Evolutionary conservation across 2,797 vertebrate species (phyloP).

Genomic region (Gobio occitaniae): DNA sequence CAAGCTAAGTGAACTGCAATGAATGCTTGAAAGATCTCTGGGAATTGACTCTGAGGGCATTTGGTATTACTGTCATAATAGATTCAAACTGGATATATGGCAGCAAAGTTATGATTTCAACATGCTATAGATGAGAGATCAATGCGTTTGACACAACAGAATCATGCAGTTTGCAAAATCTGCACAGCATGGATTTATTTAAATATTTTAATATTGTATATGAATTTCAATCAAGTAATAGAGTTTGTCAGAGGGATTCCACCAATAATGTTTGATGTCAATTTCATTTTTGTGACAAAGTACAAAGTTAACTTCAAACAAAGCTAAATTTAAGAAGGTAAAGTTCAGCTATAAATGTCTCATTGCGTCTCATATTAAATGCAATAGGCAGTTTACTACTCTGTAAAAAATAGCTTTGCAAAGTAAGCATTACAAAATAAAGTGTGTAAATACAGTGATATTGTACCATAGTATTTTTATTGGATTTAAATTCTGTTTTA

Average conservation of each 20-base stretch:
- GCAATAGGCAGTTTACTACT: too few species aligned
- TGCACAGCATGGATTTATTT: too few species aligned
- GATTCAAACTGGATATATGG: background rate
- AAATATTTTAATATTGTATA: background rate
- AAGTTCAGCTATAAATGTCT: too few species aligned
- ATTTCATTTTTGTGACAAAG: too few species aligned
- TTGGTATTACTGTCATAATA: background rate
- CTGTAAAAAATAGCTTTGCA: too few species aligned
- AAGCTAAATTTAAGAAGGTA: too few species aligned
- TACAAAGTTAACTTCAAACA: too few species aligned
- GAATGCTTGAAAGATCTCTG: background rate
- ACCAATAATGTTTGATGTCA: background rate
- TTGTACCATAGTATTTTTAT: too few species aligned
- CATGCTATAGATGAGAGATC: background rate
- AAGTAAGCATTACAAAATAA: too few species aligned
- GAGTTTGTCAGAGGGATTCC: background rate
- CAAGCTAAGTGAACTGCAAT: slow-evolving; percentile 37
- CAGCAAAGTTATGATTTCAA: slow-evolving; percentile 11
- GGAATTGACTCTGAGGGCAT: background rate
- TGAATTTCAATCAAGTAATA: background rate
- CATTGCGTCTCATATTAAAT: too few species aligned
- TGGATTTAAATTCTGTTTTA: too few species aligned
- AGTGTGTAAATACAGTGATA: too few species aligned
- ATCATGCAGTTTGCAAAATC: background rate
- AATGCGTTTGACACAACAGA: background rate